Base-by-base conservation (phyloP, 2,113 vertebrate species). In the Pseudopipra pipra region DNA sequence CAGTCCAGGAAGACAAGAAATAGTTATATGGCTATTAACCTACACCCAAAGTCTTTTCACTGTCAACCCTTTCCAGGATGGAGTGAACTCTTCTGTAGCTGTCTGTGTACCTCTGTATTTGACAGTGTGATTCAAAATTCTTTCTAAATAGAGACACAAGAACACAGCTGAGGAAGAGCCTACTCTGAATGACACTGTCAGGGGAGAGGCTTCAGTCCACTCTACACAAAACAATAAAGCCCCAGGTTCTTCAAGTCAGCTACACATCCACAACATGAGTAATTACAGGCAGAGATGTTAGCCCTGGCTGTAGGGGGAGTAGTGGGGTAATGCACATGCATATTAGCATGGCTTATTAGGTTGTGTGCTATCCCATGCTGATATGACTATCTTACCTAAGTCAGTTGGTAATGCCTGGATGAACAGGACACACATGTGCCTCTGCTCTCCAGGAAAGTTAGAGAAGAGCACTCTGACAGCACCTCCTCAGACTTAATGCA, bases 251-350 rank as follows among this genome's bases (percentile, higher is more conserved):
- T 82, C 44, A 88, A 41, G n/a, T 18, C 28, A 49, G 52, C 28
- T 75, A 11, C n/a, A 28, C 3, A 37, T 7, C 14, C 28, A 58
- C n/a, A 37, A 33, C 0, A 2, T 33, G 31, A 77, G 13, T 27
- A 43, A 43, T n/a, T 37, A 24, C 7, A 59, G 39, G 52, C 24
- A 80, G 72, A 47, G 47, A 14, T 31, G 58, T 41, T 30, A 63
- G 25, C n/a, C n/a, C 24, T 7, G 37, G 35, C 21, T 12, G 0
- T 37, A 37, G 14, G 44, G 12, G 12, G 23, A 61, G 14, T 7
- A 55, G 22, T 2, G 6, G 47, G 6, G 12, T n/a, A 35, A 18
- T 59, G n/a, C n/a, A 41, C 0, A 1, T 3, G 3, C 19, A 12
- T 18, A 8, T 27, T 28, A 54, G 14, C 56, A n/a, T 0, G 1